Conservation (phyloP, 2,113 vertebrate species). For the Motacilla tschutschensis region DNA sequence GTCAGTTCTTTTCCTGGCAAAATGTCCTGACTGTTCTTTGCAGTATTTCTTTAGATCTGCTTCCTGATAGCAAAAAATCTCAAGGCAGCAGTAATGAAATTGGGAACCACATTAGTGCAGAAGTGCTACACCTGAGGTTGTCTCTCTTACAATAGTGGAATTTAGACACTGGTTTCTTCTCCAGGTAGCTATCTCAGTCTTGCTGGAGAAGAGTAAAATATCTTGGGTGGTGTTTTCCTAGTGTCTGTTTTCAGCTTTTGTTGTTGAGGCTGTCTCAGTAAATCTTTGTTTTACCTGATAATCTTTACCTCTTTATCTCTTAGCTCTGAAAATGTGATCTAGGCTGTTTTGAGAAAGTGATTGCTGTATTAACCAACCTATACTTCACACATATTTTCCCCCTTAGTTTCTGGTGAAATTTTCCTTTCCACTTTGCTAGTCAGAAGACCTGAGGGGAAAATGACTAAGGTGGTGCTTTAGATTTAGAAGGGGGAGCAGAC, state of each 20-base stretch:
- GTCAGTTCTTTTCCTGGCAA: not conserved
- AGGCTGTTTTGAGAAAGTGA: not conserved
- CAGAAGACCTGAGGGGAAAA: not conserved
- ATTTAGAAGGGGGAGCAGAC: not conserved
- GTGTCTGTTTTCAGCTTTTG: not conserved
- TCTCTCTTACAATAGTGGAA: not conserved
- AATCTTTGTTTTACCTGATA: not conserved
- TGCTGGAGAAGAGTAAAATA: not conserved
- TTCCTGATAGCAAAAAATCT: not conserved
- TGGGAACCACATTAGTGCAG: not conserved
- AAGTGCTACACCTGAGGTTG: not conserved
- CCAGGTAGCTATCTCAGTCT: not conserved
- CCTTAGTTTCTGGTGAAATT: not conserved
- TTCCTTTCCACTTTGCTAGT: not conserved
- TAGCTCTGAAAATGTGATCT: not conserved
- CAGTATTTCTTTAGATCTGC: not conserved
- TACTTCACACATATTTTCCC: not conserved
- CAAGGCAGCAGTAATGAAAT: not conserved
- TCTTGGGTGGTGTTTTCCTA: not conserved
- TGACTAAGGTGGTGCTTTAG: not conserved
- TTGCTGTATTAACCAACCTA: not conserved
- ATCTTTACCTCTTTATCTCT: not conserved
- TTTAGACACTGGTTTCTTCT: not conserved
- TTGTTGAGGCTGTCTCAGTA: not conserved
- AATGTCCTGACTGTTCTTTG: not conserved